These are phyloP conservation scores for Nyctibius bracteatus DNA, from an alignment of 2,113 vertebrate genomes.

Conservation along the genomic window DNA sequence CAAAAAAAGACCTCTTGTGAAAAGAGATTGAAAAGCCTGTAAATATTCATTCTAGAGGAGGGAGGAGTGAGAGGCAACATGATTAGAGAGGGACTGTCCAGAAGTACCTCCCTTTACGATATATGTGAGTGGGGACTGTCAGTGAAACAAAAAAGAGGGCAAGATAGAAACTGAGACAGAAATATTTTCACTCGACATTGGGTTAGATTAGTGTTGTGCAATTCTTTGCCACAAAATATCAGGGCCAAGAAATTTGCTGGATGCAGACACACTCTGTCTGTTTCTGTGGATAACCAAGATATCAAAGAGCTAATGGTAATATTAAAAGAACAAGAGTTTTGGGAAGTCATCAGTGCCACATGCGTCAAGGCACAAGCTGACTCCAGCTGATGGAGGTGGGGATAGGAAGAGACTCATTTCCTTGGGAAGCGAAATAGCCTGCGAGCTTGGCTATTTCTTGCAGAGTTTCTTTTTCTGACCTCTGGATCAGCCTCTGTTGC, in stretches of 20 bases:
- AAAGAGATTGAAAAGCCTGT: background rate
- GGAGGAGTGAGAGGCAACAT: background rate
- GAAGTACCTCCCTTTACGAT: background rate
- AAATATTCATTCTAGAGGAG: background rate
- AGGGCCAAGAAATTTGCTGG: constrained; percentile 44
- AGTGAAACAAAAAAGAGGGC: background rate
- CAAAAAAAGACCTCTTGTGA: background rate
- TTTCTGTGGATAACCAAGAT: constrained; percentile 45
- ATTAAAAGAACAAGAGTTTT: constrained; percentile 21
- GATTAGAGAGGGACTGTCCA: background rate
- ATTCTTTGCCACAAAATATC: constrained; percentile 44
- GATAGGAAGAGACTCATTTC: constrained; percentile 3
- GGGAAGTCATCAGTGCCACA: constrained; percentile 3
- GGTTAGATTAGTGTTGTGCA: constrained; percentile 41
- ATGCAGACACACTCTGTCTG: background rate
- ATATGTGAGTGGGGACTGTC: background rate
- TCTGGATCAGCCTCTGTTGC: background rate
- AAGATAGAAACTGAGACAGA: background rate
- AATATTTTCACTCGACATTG: constrained; percentile 9
- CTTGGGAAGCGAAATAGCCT: background rate
- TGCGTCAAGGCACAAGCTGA: constrained; percentile 10
- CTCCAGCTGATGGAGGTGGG: constrained; percentile 1
- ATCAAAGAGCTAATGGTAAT: constrained; percentile 29
- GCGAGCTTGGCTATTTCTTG: background rate
- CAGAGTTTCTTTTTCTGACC: constrained; percentile 9